Conservation (phyloP, 2,888 invertebrate genomes). For the Hemicrepidius hirtus region DNA sequence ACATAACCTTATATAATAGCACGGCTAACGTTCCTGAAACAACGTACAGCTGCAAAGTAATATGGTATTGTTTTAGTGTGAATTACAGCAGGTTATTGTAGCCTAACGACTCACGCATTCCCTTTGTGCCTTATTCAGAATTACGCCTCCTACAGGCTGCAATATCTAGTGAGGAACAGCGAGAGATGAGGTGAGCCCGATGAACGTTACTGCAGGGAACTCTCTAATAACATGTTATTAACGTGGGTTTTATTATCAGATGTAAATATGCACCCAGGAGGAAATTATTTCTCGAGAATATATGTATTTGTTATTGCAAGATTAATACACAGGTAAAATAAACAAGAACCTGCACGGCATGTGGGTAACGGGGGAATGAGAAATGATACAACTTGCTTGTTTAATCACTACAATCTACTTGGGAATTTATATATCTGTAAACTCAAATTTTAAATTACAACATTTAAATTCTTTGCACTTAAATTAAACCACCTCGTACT, state of each 20-base stretch:
- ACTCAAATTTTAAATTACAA: too few relatives aligned
- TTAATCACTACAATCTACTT: slow-evolving; percentile 8
- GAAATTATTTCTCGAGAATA: slow-evolving; percentile 51
- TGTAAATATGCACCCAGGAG: slow-evolving; percentile 23
- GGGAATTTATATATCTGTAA: too few relatives aligned
- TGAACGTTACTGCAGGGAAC: slow-evolving; percentile 33
- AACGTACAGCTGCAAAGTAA: slow-evolving; percentile 50
- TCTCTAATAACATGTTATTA: slow-evolving; percentile 40
- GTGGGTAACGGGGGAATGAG: slow-evolving; percentile 5
- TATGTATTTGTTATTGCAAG: slow-evolving; percentile 41
- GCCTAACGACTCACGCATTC: slow-evolving; percentile 61
- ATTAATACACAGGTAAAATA: slow-evolving; percentile 6
- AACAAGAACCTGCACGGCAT: slow-evolving; percentile 15
- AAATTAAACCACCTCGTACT: too few relatives aligned
- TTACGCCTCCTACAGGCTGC: slow-evolving; percentile 55
- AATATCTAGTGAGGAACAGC: slow-evolving; percentile 56
- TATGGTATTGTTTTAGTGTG: slow-evolving; percentile 60
- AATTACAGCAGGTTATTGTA: slow-evolving; percentile 63
- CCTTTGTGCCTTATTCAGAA: slow-evolving; percentile 58
- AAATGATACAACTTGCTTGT: neutral
- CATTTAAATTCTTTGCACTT: too few relatives aligned
- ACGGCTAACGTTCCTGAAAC: slow-evolving; percentile 38
- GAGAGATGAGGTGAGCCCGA: slow-evolving; percentile 47
- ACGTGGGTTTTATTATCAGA: slow-evolving; percentile 33
- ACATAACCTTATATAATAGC: slow-evolving; percentile 48